Evolutionary conservation across 1,140 invertebrate species (phyloP).

Genomic region (Papilio polyxenes): DNA sequence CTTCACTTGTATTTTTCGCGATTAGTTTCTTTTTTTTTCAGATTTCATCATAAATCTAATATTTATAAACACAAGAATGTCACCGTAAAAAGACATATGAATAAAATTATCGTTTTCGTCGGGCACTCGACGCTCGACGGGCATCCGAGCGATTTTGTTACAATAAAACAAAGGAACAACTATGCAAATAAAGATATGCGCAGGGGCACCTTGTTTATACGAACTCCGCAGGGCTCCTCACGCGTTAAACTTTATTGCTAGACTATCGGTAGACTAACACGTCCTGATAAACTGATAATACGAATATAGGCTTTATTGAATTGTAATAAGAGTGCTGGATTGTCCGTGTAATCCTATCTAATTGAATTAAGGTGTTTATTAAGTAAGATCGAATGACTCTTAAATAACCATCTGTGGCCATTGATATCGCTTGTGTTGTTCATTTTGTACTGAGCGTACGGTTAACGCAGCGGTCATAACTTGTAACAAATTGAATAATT

Average conservation of each 20-base stretch:
- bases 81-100: slow-evolving; percentile 24
- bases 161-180: slow-evolving; percentile 58
- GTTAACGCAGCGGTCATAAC: slow-evolving; percentile 3
- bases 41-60: slow-evolving; percentile 30
- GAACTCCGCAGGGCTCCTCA: slow-evolving; percentile 67
- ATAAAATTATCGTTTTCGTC: slow-evolving; percentile 31
- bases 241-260: slow-evolving; percentile 63
- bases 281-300: not conserved
- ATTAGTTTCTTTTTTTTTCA: not conserved
- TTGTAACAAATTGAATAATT: slow-evolving; percentile 27
- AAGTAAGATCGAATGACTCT: slow-evolving; percentile 36
- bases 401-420: slow-evolving; percentile 30
- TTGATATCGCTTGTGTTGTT: slow-evolving; percentile 30
- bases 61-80: slow-evolving; percentile 32
- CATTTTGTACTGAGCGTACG: slow-evolving; percentile 13
- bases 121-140: slow-evolving; percentile 13
- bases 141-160: slow-evolving; percentile 34
- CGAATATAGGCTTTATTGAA: slow-evolving; percentile 38
- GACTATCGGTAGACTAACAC: slow-evolving; percentile 44
- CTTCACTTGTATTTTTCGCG: not conserved
- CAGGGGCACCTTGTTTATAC: slow-evolving; percentile 65
- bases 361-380: slow-evolving; percentile 40
- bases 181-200: slow-evolving; percentile 63
- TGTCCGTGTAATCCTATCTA: slow-evolving; percentile 26
- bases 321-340: slow-evolving; percentile 27